These are phyloP conservation scores for Corythornis vintsioides DNA, from an alignment of 2,113 vertebrate species.

Conservation along the genomic window DNA sequence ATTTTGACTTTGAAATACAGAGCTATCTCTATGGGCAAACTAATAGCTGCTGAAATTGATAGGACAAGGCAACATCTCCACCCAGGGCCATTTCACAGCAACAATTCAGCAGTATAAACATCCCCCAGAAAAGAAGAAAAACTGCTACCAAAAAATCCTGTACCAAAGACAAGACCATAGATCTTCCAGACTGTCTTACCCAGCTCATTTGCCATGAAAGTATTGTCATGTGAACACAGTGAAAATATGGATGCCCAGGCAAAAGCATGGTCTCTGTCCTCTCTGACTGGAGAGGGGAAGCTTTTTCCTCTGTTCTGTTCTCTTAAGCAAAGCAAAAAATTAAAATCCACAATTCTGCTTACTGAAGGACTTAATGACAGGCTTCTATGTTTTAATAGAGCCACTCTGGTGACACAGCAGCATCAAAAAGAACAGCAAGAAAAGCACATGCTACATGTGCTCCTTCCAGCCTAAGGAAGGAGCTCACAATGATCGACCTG, in stretches of 20 bases:
- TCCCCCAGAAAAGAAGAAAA: neutral
- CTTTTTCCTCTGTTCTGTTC: neutral
- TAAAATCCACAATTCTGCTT: neutral
- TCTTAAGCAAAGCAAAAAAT: neutral
- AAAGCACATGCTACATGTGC: fast-evolving
- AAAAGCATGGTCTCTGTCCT: neutral
- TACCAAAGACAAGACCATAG: neutral
- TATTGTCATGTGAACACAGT: neutral
- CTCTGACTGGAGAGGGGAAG: neutral
- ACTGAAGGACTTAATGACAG: neutral
- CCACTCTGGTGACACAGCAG: neutral
- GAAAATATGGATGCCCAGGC: neutral
- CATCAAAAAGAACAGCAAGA: neutral
- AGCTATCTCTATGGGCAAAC: neutral
- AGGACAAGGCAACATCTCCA: neutral
- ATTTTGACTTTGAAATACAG: neutral
- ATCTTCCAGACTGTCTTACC: neutral
- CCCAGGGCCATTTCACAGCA: neutral
- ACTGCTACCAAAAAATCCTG: neutral
- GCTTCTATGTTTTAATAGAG: neutral
- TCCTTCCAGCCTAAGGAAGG: neutral
- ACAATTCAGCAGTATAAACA: neutral
- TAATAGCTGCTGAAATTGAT: neutral
- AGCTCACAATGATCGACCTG: neutral
- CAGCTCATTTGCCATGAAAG: neutral